Conservation (phyloP, 2,797 vertebrate genomes). For the Notolepis coatsorum region DNA sequence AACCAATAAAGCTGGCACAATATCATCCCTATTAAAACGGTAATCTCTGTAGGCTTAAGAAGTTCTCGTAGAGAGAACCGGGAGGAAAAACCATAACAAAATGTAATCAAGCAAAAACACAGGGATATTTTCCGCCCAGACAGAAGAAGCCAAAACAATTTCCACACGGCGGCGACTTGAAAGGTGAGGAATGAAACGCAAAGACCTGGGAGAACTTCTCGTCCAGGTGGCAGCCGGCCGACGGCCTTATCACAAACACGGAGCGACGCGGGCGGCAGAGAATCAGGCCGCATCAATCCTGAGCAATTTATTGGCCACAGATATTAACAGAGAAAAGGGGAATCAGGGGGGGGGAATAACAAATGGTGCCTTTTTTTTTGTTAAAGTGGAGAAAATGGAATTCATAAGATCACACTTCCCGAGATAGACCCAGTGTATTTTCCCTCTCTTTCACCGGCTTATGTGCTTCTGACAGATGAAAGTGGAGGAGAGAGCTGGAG, state of each 20-base stretch:
- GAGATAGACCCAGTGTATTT: conserved; percentile 90
- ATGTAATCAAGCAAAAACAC: conserved; percentile 80
- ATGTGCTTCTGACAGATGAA: conserved; percentile 98
- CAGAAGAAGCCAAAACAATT: conserved; percentile 74
- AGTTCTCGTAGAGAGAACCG: conserved; percentile 70
- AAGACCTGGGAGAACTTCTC: conserved; percentile 66
- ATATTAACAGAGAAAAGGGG: conserved; percentile 80
- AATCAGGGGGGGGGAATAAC: conserved; percentile 74
- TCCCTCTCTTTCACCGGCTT: conserved; percentile 90
- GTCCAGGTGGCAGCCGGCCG: conserved; percentile 66
- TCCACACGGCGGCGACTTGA: conserved; percentile 74
- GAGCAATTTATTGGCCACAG: conserved; percentile 81
- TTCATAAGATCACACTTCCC: conserved; percentile 93
- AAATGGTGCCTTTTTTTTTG: conserved; percentile 84
- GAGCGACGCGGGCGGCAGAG: conserved; percentile 49
- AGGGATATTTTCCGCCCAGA: conserved; percentile 73
- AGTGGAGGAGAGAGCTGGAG: conserved; percentile 89
- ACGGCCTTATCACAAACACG: conserved; percentile 79
- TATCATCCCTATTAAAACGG: conserved; percentile 82
- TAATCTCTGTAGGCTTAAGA: conserved; percentile 78
- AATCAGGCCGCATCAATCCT: conserved; percentile 75
- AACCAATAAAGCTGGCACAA: conserved; percentile 82
- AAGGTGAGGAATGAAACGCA: conserved; percentile 57
- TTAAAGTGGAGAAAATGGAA: conserved; percentile 96
- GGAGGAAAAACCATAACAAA: conserved; percentile 80